Evolutionary conservation across 2,113 vertebrate genomes (phyloP), one percentile per base, ranked within the genome.

Genomic region (Nicator chloris): DNA sequence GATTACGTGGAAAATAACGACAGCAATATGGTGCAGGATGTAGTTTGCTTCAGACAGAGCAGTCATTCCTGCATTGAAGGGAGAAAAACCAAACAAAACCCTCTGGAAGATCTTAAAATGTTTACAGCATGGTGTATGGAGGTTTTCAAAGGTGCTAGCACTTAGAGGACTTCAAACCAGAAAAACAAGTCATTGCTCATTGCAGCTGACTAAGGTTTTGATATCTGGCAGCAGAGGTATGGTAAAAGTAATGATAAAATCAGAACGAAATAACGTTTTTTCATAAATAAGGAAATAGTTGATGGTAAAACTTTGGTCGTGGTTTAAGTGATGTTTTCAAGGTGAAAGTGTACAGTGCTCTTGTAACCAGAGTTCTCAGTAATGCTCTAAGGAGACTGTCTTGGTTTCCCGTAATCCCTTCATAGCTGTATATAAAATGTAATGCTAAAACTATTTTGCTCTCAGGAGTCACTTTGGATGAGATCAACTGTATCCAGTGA

Each of bases 371-470:
- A 92, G 79, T 96, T 70, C 59, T 60, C 85, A 75, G 65, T 95
- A 85, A 64, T 92, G 95, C 68, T 94, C 81, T 71, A 82, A 94
- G 95, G 91, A 95, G 92, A 78, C 70, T 91, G 82, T 93, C 87
- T 90, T 96, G 80, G 64, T 97, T 97, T 97, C 90, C 94, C 72
- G 82, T 96, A 95, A 96, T 96, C 94, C 95, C 95, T 98, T 97
- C 96, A 95, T 95, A 96, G 90, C 93, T 98, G 93, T 98, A 95
- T 97, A 96, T 98, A 97, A 97, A 97, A 95, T 97, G 93, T 97
- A 95, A 96, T 83, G 97, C 96, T 98, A 85, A 95, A 92, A 94
- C 95, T 97, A 93, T 97, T 97, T 98, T 97, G 93, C 96, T 97
- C 94, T 97, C 97, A 97, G 77, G 91, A 96, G 92, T 97, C 92